Evolutionary conservation across 2,113 vertebrate genomes (phyloP), one percentile per base, ranked within the genome.

Genomic region (Ochotona princeps): DNA sequence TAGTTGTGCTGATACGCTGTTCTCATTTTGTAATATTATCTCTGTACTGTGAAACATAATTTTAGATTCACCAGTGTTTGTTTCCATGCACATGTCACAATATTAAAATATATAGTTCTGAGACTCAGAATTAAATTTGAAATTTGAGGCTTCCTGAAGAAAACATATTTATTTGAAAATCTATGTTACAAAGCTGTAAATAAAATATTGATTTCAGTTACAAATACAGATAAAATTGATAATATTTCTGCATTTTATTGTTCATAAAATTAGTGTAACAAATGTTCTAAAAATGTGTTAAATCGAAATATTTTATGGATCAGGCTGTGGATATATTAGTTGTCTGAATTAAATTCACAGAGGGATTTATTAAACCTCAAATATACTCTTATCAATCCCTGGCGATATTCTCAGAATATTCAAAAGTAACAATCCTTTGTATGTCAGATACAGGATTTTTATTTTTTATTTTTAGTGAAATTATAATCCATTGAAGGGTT

Each of bases 131-230:
- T 69, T 26, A 82, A 65, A 38, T 89, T 89, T 72, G 57, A 21
- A 96, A 88, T 70, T 67, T 83, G 17, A 73, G 17, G 25, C 13
- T 78, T 65, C 54, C 8, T 79, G 8, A 28, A 13, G 23, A 82
- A 85, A 70, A 23, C 8, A 5, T 9, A 81, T 81, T 69, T 49
- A 84, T 66, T 60, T 89, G 17, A 25, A 87, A 78, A 57, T 87
- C 23, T 54, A 18, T 26, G 75, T 83, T 87, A 69, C 30, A 73
- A 66, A 80, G 51, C 79, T 92, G 25, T 69, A 38, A 93, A 79
- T 74, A 15, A 60, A 95, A 82, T 54, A 67, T 65, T 79, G 7
- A 79, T 69, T 85, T 81, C 13, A 75, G 81, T 54, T 83, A 44
- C 25, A 89, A 79, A 63, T 78, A 51, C 2, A 63, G 72, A 65